These are phyloP conservation scores for Rhineura floridana DNA, from an alignment of 2,113 vertebrate species.

Conservation along the genomic window DNA sequence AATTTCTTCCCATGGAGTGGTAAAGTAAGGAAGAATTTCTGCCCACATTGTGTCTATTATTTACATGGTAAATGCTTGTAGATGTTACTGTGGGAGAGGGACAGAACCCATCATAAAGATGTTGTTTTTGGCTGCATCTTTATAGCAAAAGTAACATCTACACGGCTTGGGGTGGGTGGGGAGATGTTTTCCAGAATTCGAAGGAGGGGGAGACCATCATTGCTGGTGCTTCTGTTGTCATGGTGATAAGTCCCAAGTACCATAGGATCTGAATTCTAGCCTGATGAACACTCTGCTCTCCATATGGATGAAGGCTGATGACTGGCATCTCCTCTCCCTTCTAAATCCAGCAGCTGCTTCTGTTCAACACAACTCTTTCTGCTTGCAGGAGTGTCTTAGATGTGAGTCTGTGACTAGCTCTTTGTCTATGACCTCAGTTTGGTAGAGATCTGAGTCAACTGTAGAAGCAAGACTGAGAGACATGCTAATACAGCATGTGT, in stretches of 20 bases:
- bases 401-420: accelerated
- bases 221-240: not conserved
- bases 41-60: not conserved
- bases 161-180: not conserved
- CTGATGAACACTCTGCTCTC: not conserved
- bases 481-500: accelerated
- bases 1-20: too few relatives aligned
- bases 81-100: not conserved
- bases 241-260: not conserved
- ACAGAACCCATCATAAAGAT: not conserved
- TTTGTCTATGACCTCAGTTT: not conserved
- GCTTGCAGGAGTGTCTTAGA: not conserved
- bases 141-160: not conserved
- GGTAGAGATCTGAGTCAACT: not conserved
- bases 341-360: not conserved
- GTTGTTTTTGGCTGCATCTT: not conserved
- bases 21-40: too few relatives aligned
- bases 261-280: not conserved
- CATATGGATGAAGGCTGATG: not conserved
- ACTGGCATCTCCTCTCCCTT: not conserved
- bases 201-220: not conserved
- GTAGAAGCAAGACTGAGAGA: not conserved
- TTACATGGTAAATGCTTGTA: not conserved
- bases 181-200: not conserved
- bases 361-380: not conserved